phyloP scores from a whole-genome alignment of 2,797 vertebrate genomes.

The Acanthornis magna region DNA sequence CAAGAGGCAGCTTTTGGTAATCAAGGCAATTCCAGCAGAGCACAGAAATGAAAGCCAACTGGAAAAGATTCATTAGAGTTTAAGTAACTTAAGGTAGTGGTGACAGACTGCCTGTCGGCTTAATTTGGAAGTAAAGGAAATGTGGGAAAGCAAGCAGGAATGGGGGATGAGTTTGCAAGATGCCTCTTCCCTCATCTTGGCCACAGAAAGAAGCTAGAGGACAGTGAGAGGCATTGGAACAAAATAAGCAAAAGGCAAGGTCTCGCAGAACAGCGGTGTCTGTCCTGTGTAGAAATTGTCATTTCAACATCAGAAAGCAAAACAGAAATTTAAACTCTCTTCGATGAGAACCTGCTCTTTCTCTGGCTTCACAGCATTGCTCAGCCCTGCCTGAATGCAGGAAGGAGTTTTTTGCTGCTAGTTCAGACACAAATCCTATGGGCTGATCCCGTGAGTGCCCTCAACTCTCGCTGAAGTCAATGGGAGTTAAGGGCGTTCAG shows the following conservation, averaged over 20 bases:
- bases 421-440: neutral
- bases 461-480: conserved; percentile 34
- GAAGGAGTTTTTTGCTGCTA: neutral
- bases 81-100: neutral
- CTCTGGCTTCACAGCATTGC: neutral
- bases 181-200: neutral
- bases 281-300: neutral
- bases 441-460: conserved; percentile 4
- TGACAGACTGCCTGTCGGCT: neutral
- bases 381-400: neutral
- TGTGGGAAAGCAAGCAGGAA: neutral
- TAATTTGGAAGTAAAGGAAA: neutral
- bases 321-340: neutral
- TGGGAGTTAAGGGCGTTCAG: conserved; percentile 34
- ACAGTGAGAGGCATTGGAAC: neutral
- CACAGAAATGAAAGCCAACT: neutral
- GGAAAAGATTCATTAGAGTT: conserved; percentile 3
- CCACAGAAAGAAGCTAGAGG: neutral
- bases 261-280: neutral
- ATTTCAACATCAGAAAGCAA: neutral
- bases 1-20: conserved; percentile 17
- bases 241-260: neutral
- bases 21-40: neutral
- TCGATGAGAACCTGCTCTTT: neutral
- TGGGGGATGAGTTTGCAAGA: neutral